These are phyloP conservation scores for Hedychridium roseum DNA, from an alignment of 2,888 invertebrate genomes.

Conservation along the genomic window DNA sequence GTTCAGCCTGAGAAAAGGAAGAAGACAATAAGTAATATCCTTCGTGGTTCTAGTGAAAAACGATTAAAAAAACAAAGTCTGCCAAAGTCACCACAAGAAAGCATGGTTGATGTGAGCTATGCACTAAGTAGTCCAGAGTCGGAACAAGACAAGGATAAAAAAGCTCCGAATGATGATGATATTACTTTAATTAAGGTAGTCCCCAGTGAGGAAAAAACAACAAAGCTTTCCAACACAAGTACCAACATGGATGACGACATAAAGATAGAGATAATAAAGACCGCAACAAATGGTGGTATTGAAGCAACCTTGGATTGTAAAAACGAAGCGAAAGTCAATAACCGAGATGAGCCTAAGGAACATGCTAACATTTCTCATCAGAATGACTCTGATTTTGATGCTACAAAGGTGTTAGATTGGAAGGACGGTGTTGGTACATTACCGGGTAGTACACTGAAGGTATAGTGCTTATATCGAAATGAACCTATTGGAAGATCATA, in stretches of 20 bases:
- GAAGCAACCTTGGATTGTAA: slow-evolving; percentile 38
- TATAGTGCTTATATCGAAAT: slow-evolving; percentile 23
- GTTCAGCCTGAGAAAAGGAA: slow-evolving; percentile 49
- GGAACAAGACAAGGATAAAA: slow-evolving; percentile 58
- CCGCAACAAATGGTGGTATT: slow-evolving; percentile 33
- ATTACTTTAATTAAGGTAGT: slow-evolving; percentile 61
- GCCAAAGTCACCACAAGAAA: slow-evolving; percentile 52
- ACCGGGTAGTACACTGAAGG: slow-evolving; percentile 70
- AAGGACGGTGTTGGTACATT: slow-evolving; percentile 75
- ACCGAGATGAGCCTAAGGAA: slow-evolving; percentile 46
- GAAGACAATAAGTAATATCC: slow-evolving; percentile 57
- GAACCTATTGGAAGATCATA: not conserved
- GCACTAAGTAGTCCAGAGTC: slow-evolving; percentile 54
- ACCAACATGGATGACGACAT: slow-evolving; percentile 54
- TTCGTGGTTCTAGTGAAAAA: slow-evolving; percentile 53
- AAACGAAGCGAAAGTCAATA: slow-evolving; percentile 37
- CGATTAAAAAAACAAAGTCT: slow-evolving; percentile 53
- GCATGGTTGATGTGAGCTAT: slow-evolving; percentile 49
- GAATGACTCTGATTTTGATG: slow-evolving; percentile 61
- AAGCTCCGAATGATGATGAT: slow-evolving; percentile 57
- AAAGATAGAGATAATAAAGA: slow-evolving; percentile 60
- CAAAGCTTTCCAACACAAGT: slow-evolving; percentile 32
- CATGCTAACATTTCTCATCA: slow-evolving; percentile 35
- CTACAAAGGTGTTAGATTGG: slow-evolving; percentile 74
- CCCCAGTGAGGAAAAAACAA: slow-evolving; percentile 51